phyloP scores from a whole-genome alignment of 2,888 invertebrate genomes.

The Alviniconcha strummeri region DNA sequence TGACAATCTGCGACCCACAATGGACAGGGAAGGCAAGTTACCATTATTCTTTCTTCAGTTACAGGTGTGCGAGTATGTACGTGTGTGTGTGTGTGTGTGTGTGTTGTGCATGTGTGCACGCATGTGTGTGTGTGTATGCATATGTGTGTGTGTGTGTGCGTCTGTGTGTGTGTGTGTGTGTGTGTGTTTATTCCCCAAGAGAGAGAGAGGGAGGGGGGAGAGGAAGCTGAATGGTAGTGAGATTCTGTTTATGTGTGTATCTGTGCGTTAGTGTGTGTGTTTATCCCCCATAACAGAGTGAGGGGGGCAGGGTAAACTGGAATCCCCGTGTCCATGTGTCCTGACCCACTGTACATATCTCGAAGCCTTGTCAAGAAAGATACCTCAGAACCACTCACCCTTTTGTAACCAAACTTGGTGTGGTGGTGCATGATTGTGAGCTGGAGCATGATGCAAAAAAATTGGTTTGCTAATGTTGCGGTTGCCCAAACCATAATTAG shows the following conservation, averaged over 20 bases:
- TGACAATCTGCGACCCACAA: conserved; percentile 37
- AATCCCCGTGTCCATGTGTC: too few species aligned
- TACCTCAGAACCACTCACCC: too few species aligned
- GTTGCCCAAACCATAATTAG: too few species aligned
- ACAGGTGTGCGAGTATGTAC: background rate
- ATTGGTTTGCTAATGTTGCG: too few species aligned
- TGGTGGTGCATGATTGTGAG: too few species aligned
- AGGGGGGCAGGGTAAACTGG: too few species aligned
- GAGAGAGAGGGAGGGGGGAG: background rate
- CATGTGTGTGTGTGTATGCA: background rate
- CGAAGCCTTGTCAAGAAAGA: too few species aligned
- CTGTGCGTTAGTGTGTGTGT: too few species aligned
- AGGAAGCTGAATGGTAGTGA: background rate
- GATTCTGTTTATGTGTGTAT: background rate
- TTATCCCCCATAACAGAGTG: too few species aligned
- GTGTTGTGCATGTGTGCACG: background rate
- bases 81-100: background rate
- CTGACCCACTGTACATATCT: too few species aligned
- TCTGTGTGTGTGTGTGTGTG: background rate
- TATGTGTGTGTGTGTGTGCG: background rate
- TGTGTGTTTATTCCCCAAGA: background rate
- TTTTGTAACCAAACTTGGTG: too few species aligned
- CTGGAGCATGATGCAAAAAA: too few species aligned
- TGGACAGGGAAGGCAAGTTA: conserved; percentile 39
- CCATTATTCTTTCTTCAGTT: background rate